phyloP scores from a whole-genome alignment of 2,888 invertebrate species.

The Cremastinae sp. region DNA sequence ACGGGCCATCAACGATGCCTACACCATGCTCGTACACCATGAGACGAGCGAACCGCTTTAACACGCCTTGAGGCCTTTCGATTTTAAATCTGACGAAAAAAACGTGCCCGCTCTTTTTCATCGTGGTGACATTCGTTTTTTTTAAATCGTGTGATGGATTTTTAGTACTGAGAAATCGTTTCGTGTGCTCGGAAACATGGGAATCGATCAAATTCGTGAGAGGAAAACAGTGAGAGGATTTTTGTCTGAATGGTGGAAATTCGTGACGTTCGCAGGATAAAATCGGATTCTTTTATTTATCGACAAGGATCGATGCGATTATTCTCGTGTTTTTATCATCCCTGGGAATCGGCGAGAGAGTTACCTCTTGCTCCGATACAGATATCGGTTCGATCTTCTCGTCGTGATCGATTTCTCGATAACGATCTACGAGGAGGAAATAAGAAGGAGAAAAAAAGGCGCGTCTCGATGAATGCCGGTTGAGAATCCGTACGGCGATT shows the following conservation, averaged over 20 bases:
- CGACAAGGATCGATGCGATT: neutral
- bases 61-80: conserved; percentile 25
- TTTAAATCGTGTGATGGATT: too few relatives aligned
- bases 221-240: too few relatives aligned
- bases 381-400: conserved; percentile 27
- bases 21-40: conserved; percentile 74
- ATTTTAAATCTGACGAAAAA: conserved; percentile 7
- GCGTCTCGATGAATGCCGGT: conserved; percentile 37
- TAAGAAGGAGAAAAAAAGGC: neutral
- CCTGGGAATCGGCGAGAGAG: conserved; percentile 9
- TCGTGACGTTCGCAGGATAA: too few relatives aligned
- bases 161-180: too few relatives aligned
- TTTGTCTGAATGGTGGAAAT: too few relatives aligned
- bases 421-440: conserved; percentile 31
- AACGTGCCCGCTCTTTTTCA: neutral
- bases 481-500: conserved; percentile 25
- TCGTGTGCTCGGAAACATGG: too few relatives aligned
- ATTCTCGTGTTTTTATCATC: neutral
- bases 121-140: neutral
- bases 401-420: conserved; percentile 48
- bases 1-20: conserved; percentile 78
- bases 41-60: conserved; percentile 63
- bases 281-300: neutral
- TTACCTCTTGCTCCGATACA: conserved; percentile 1
- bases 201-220: too few relatives aligned